A percentile compares a stretch with the other conserved stretches of the same genome.
Evolutionary conservation across 2,113 vertebrate species (phyloP).

Genomic region (Pionites leucogaster): DNA sequence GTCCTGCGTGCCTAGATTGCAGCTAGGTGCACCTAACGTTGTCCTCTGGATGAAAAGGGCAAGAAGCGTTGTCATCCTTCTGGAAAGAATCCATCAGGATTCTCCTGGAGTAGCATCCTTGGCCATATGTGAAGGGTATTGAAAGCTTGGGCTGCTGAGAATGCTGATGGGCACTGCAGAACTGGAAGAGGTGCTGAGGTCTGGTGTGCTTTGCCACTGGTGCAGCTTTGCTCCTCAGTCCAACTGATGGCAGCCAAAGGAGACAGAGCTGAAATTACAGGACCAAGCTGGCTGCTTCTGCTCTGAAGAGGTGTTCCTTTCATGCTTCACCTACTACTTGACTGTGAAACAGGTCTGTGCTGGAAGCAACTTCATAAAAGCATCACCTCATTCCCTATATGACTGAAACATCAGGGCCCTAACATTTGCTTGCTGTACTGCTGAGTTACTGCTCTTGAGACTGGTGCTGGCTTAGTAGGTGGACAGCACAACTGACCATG

Average conservation of each 20-base stretch:
- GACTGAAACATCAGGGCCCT: neutral
- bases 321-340: neutral
- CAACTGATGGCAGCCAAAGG: neutral
- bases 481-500: neutral
- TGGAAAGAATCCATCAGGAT: neutral
- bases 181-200: neutral
- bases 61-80: neutral
- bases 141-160: neutral
- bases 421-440: conserved; percentile 12
- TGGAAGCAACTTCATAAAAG: neutral
- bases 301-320: neutral
- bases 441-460: neutral
- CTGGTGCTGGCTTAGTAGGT: neutral
- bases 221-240: neutral
- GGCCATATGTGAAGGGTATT: neutral
- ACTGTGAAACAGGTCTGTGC: neutral
- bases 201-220: neutral
- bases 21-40: neutral
- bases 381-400: neutral
- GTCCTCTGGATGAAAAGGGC: neutral
- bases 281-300: neutral
- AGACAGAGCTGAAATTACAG: neutral
- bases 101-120: neutral
- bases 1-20: neutral
- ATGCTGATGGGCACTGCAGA: neutral